phyloP scores from a whole-genome alignment of 2,888 invertebrate species.

The Meiosimyza decipiens region DNA sequence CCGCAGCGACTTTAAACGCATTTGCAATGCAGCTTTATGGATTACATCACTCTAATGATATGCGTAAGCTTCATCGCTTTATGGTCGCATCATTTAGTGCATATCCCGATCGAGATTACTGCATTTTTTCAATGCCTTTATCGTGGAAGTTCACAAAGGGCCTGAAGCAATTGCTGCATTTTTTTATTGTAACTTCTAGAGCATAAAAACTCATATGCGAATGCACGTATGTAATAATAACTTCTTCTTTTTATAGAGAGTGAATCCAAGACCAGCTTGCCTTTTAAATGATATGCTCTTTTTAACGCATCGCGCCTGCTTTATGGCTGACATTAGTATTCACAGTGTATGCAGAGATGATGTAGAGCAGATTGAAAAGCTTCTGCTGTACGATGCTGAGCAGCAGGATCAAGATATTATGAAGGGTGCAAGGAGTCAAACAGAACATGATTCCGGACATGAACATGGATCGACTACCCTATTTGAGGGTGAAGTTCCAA shows the following conservation, averaged over 20 bases:
- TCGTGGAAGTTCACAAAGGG: slow-evolving; percentile 33
- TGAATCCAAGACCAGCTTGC: slow-evolving; percentile 52
- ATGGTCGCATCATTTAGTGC: slow-evolving; percentile 76
- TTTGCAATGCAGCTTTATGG: slow-evolving; percentile 57
- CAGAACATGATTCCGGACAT: too few relatives aligned
- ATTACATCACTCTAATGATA: slow-evolving; percentile 63
- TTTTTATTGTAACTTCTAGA: slow-evolving; percentile 53
- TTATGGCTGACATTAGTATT: slow-evolving; percentile 54
- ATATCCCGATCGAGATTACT: slow-evolving; percentile 73
- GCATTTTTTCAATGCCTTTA: slow-evolving; percentile 52
- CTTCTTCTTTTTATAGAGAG: slow-evolving; percentile 46
- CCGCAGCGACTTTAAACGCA: slow-evolving; percentile 46
- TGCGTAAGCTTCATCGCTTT: slow-evolving; percentile 69
- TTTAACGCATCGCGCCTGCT: slow-evolving; percentile 56
- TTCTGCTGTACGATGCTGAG: slow-evolving; percentile 31
- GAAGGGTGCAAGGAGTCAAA: too few relatives aligned
- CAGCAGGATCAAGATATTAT: background rate
- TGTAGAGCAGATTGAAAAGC: slow-evolving; percentile 40
- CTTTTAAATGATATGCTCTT: slow-evolving; percentile 51
- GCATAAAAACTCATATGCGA: too few relatives aligned
- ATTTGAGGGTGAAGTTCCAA: background rate
- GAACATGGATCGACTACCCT: too few relatives aligned
- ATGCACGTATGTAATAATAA: background rate
- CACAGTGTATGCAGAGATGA: slow-evolving; percentile 45
- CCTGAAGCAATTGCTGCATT: slow-evolving; percentile 46